Conservation (phyloP, 2,113 vertebrate species). For the Cyphomyrus plagiostoma region DNA sequence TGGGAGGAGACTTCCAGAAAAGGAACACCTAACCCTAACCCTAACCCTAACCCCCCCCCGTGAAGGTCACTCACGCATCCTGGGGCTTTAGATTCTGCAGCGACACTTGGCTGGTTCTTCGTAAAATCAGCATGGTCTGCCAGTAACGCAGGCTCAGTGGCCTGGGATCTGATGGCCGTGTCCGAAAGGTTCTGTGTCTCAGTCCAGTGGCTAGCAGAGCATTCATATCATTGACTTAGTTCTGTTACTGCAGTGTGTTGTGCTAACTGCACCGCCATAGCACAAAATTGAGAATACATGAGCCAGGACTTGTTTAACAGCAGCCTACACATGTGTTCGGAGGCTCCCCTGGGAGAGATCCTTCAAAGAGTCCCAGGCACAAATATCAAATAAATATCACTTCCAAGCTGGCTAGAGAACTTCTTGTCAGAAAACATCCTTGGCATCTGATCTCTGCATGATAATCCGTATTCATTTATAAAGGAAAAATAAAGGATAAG, state of each 20-base stretch:
- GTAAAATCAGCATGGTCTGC: neutral
- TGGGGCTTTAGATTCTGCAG: neutral
- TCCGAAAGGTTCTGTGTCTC: neutral
- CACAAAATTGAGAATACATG: no score
- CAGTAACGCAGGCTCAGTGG: neutral
- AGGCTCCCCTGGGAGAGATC: no score
- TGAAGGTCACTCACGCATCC: neutral
- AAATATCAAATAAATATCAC: no score
- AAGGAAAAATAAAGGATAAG: neutral
- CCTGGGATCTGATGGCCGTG: neutral
- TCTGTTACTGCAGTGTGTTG: neutral
- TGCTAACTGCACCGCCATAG: no score
- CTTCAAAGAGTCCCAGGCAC: no score
- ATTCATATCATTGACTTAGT: neutral
- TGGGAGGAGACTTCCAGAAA: neutral
- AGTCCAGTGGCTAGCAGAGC: neutral
- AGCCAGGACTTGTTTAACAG: no score
- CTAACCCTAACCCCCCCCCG: neutral
- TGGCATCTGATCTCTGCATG: neutral
- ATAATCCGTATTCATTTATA: neutral
- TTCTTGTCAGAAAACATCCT: neutral
- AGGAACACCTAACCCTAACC: neutral
- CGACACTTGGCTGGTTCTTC: neutral
- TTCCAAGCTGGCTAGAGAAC: no score
- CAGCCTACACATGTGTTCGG: no score